Evolutionary conservation across 1,140 invertebrate genomes (phyloP), one percentile per base, ranked within the genome.

Genomic region (Gerris buenoi): DNA sequence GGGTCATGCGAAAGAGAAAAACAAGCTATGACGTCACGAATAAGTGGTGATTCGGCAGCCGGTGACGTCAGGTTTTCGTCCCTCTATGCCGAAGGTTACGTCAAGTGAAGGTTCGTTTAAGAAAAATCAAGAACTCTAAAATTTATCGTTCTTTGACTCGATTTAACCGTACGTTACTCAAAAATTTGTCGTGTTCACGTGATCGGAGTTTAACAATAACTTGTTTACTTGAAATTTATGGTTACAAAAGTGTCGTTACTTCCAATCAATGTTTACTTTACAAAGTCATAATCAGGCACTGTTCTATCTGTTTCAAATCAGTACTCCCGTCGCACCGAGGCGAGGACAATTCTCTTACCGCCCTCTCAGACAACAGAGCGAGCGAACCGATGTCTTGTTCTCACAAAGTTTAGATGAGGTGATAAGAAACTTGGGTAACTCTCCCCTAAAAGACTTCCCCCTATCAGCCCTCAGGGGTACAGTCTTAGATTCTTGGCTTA

Each of bases 241-340:
- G 5, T 46, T 5, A 46, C 18, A 10, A 46, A 46, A 46, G 33
- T 46, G 33, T 46, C 33, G 33, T 46, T 46, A 46, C 5, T 5
- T 10, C 5, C 33, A 18, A 46, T 67, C 66, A 68, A 68, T 68
- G 67, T 68, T 68, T 68, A 64, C 67, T 59, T 60, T 68, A 68
- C 67, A 64, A 63, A 29, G 18, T 22, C 57, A 68, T 60, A 68
- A 68, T 60, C 67, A 68, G 66, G 66, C 28, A 10, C 28, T 67
- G 14, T 67, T 63, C 26, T 29, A 63, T 67, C 29, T 67, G n/a
- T 63, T 29, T 18, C 66, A 63, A n/a, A 22, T 67, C 15, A 58
- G 33, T 25, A 25, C 65, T 10, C 15, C 65, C 10, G 2, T 58
- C 22, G 46, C 66, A 2, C 61, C 66, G 1, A 67, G 58, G 27